Evolutionary conservation across 2,888 invertebrate genomes (phyloP).

Genomic region (Furcula furcula): DNA sequence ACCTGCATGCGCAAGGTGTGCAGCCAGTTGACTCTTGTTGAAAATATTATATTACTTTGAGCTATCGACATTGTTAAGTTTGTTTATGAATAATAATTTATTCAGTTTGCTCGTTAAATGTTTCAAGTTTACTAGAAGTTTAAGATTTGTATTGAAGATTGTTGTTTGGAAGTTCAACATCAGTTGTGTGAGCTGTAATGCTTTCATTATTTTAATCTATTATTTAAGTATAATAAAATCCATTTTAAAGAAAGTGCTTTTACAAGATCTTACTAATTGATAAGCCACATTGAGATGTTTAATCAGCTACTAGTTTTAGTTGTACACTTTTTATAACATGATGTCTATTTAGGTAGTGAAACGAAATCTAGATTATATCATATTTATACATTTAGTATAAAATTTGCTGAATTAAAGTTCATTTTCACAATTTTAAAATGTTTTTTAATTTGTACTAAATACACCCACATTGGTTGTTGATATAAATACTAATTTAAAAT

Average conservation of each 20-base stretch:
- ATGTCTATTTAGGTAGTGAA: slow-evolving; percentile 81
- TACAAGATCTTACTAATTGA: slow-evolving; percentile 80
- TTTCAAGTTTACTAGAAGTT: slow-evolving; percentile 81
- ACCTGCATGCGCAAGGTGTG: slow-evolving; percentile 56
- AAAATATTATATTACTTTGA: slow-evolving; percentile 80
- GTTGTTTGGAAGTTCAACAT: slow-evolving; percentile 74
- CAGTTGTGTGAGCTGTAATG: slow-evolving; percentile 75
- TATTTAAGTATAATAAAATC: slow-evolving; percentile 79
- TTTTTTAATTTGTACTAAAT: slow-evolving; percentile 36
- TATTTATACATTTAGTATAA: slow-evolving; percentile 83
- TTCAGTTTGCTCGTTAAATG: slow-evolving; percentile 82
- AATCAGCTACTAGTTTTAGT: slow-evolving; percentile 82
- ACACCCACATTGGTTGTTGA: background rate
- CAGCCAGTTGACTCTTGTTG: slow-evolving; percentile 73
- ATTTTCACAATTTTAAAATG: slow-evolving; percentile 78
- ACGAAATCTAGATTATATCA: slow-evolving; percentile 81
- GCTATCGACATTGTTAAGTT: slow-evolving; percentile 81
- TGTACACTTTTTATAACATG: slow-evolving; percentile 82
- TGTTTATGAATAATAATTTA: slow-evolving; percentile 82
- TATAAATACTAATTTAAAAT: too few relatives aligned
- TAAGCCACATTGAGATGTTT: slow-evolving; percentile 81
- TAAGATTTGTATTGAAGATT: slow-evolving; percentile 78
- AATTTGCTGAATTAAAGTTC: slow-evolving; percentile 82
- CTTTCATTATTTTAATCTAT: slow-evolving; percentile 79
- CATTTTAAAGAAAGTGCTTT: slow-evolving; percentile 77